Evolutionary conservation across 1,140 invertebrate genomes (phyloP).

Genomic region (Lordiphosa mommai): DNA sequence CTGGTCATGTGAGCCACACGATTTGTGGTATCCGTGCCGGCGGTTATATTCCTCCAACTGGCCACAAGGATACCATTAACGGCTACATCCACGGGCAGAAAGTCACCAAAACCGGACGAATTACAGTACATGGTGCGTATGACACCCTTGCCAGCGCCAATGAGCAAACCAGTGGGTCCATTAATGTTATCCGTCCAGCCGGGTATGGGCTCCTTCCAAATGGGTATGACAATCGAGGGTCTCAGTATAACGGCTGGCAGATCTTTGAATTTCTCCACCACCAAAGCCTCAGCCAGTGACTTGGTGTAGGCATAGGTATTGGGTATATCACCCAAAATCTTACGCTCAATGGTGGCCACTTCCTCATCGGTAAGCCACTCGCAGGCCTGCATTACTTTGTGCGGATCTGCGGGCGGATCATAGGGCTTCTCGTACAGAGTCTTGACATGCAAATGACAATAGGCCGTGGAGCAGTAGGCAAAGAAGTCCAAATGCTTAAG

Average conservation of each 20-base stretch:
- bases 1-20: constrained; percentile 87
- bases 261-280: constrained; percentile 86
- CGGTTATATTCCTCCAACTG: constrained; percentile 84
- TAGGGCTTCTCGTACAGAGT: constrained; percentile 87
- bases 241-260: constrained; percentile 93
- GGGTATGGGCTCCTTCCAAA: constrained; percentile 88
- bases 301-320: constrained; percentile 97
- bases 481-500: constrained; percentile 87
- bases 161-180: constrained; percentile 88
- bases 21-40: constrained; percentile 47
- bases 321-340: constrained; percentile 89
- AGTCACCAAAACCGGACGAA: constrained; percentile 82
- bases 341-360: constrained; percentile 83
- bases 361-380: constrained; percentile 93
- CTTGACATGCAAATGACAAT: constrained; percentile 84
- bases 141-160: constrained; percentile 86
- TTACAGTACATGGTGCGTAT: constrained; percentile 85
- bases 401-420: constrained; percentile 91
- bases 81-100: constrained; percentile 88
- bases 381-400: constrained; percentile 92
- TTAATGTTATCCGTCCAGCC: constrained; percentile 97
- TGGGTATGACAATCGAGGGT: constrained; percentile 93
- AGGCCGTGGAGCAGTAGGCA: constrained; percentile 83
- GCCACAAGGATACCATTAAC: constrained; percentile 88
- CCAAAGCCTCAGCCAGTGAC: constrained; percentile 90